A percentile compares a stretch with the other conserved stretches of the same genome.
Evolutionary conservation across 2,113 vertebrate genomes (phyloP).

Genomic region (Tyrannus savana): DNA sequence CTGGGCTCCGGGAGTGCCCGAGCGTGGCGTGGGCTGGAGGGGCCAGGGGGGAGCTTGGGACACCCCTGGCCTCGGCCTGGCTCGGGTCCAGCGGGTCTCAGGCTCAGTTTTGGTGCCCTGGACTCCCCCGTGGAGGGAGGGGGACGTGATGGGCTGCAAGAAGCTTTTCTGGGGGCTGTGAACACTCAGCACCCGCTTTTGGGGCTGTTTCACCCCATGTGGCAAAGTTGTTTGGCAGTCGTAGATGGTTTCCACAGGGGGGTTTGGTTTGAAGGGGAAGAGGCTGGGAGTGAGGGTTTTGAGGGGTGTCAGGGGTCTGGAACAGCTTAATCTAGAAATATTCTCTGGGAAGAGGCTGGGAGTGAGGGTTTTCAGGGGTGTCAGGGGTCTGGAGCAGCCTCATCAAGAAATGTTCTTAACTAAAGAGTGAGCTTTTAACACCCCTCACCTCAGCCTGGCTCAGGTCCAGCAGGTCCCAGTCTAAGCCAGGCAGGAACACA

Average conservation of each 20-base stretch:
- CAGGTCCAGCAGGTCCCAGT: too few species aligned
- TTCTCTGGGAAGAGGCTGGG: neutral
- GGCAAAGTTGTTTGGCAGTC: neutral
- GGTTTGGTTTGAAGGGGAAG: too few species aligned
- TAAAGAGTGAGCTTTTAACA: too few species aligned
- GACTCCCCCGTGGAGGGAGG: neutral
- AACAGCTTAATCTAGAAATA: too few species aligned
- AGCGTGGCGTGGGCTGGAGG: too few species aligned
- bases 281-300: neutral
- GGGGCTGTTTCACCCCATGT: neutral
- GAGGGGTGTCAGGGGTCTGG: too few species aligned
- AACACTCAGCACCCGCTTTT: neutral
- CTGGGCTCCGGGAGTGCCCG: slow-evolving; percentile 49
- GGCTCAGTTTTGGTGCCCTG: neutral
- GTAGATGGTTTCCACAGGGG: too few species aligned
- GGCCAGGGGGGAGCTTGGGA: slow-evolving; percentile 12
- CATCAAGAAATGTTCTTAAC: neutral
- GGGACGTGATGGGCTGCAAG: neutral
- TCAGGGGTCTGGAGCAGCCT: neutral
- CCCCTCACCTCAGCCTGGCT: too few species aligned
- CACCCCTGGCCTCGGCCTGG: slow-evolving; percentile 14
- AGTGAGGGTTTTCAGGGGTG: neutral
- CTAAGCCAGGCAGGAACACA: too few species aligned
- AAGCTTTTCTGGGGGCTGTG: neutral
- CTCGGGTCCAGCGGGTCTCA: neutral